Evolutionary conservation across 2,797 vertebrate genomes (phyloP), one percentile per base, ranked within the genome.

Genomic region (Melopsittacus undulatus): DNA sequence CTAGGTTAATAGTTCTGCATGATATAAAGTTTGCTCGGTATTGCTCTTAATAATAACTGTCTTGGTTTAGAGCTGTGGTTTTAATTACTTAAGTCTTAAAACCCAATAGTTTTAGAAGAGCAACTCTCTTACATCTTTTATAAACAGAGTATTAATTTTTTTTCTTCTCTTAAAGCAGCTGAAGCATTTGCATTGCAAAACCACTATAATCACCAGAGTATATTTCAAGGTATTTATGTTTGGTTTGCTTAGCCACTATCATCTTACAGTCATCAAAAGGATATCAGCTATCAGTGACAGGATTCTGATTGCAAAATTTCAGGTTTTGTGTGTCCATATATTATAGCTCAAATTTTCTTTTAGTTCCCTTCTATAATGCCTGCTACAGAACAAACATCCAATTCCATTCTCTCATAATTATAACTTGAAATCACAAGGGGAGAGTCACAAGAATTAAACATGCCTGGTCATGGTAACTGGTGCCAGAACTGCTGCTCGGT

Each of bases 401-500:
- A 61, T 54, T 63, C 61, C 61, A 30, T 7, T 52, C 34, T 76
- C 61, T 68, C 34, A 2, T 26, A 48, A 73, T n/a, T 34, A 49
- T 10, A 67, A 66, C n/a, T 29, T 19, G 17, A 88, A 89, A 94
- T 49, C 2, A 3, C 40, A 45, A 87, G 73, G 46, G 68, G 29
- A 84, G 49, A 56, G 72, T n/a, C 66, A 62, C 27, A 54, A 77
- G 66, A 90, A 78, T 49, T 27, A 43, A 82, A 97, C 97, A 24
- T 98, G 99, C 99, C 99, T 99, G 99, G 94, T 99, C 99, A 3
- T 99, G 99, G 97, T 99, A 99, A 91, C 98, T 98, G 83, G 95
- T 97, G 96, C 97, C 97, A 95, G 98, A 98, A 90, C 96, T 97
- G 96, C 98, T 98, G 94, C 98, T 98, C 30, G 97, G 98, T 88